Evolutionary conservation across 2,113 vertebrate species (phyloP).

Genomic region (Nasalis larvatus): DNA sequence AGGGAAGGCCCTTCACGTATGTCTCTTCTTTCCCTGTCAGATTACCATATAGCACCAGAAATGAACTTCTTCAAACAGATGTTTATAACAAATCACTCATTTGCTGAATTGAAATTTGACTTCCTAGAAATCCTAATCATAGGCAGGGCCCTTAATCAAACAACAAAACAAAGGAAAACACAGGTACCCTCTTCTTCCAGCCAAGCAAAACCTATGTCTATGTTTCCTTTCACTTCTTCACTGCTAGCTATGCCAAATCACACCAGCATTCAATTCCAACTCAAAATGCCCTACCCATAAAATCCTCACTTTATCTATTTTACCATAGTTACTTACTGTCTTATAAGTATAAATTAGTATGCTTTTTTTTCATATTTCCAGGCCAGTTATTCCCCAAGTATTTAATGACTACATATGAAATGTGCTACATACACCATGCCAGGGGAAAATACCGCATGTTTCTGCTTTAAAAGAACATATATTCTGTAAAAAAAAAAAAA

Average conservation of each 20-base stretch:
- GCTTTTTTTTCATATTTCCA: neutral
- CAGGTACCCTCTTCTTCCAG: neutral
- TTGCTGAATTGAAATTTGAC: neutral
- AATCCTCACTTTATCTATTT: neutral
- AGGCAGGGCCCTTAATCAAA: neutral
- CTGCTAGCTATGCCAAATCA: neutral
- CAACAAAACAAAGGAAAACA: neutral
- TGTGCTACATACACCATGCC: neutral
- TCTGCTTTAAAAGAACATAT: neutral
- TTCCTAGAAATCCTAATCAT: neutral
- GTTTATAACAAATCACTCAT: neutral
- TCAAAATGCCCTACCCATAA: neutral
- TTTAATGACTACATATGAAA: neutral
- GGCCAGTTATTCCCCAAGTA: neutral
- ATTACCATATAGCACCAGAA: neutral
- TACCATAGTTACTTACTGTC: neutral
- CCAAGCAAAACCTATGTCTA: neutral
- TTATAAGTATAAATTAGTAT: neutral
- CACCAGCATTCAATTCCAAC: neutral
- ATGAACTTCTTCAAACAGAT: neutral
- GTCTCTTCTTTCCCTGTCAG: neutral
- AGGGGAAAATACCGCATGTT: neutral
- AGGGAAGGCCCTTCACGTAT: neutral
- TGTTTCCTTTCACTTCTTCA: neutral
- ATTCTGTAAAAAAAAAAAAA: neutral